Evolutionary conservation across 37 sponge, comb jelly and placozoan species (phyloP).

Genomic region (Eunapius fragilis): DNA sequence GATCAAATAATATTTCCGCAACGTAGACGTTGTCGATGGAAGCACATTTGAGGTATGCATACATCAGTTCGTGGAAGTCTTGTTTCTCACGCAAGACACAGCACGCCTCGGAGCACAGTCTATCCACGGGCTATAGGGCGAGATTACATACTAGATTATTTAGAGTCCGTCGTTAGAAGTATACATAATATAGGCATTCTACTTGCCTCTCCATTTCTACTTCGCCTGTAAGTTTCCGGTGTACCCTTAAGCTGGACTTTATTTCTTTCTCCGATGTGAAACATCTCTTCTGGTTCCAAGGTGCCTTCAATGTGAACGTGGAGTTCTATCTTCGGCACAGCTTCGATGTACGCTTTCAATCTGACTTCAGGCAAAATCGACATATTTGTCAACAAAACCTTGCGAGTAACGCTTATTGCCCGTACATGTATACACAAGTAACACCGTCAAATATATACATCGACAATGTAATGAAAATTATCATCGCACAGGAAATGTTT

Average conservation of each 20-base stretch:
- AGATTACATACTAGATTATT: not conserved
- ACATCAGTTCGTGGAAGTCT: slow-evolving; percentile 86
- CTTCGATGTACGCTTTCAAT: slow-evolving; percentile 33
- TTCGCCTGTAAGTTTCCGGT: slow-evolving; percentile 44
- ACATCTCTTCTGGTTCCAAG: slow-evolving; percentile 78
- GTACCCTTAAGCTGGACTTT: slow-evolving; percentile 55
- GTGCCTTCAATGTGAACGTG: slow-evolving; percentile 87
- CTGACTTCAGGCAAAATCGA: not conserved
- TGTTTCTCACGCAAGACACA: slow-evolving; percentile 50
- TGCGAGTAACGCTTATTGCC: not conserved
- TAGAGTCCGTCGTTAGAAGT: too few relatives aligned
- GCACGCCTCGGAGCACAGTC: slow-evolving; percentile 75
- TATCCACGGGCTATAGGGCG: slow-evolving; percentile 58
- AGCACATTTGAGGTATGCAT: slow-evolving; percentile 66
- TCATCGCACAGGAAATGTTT: not conserved
- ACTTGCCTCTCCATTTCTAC: slow-evolving; percentile 43
- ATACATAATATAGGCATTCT: too few relatives aligned
- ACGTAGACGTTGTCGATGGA: slow-evolving; percentile 64
- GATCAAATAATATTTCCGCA: slow-evolving; percentile 84
- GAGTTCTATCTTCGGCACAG: slow-evolving; percentile 76
- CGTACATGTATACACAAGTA: not conserved
- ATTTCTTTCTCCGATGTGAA: slow-evolving; percentile 63
- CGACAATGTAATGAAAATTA: too few relatives aligned
- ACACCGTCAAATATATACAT: not conserved
- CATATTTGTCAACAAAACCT: not conserved